Evolutionary conservation across 1,140 invertebrate genomes (phyloP).

Genomic region (Helicoverpa armigera): DNA sequence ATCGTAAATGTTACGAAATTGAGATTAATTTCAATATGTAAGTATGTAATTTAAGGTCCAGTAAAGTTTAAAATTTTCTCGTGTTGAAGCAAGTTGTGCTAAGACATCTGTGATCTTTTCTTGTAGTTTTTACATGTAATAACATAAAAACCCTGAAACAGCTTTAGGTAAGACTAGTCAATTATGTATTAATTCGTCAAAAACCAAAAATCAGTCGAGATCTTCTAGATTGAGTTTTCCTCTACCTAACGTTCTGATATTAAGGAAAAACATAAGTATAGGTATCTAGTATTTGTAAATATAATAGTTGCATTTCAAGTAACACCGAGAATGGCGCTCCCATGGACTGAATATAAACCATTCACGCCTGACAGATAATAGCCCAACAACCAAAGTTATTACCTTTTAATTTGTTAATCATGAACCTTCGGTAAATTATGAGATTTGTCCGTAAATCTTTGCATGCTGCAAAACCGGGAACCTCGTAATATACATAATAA

Average conservation of each 20-base stretch:
- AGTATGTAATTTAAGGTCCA: slow-evolving; percentile 11
- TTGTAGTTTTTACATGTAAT: too few relatives aligned
- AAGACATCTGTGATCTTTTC: background rate
- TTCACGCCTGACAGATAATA: slow-evolving; percentile 31
- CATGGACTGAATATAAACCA: slow-evolving; percentile 6
- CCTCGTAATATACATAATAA: background rate
- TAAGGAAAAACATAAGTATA: too few relatives aligned
- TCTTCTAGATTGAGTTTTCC: too few relatives aligned
- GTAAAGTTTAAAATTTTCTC: background rate
- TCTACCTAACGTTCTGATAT: too few relatives aligned
- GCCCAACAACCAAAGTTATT: slow-evolving; percentile 13
- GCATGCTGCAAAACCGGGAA: background rate
- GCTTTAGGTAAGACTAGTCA: too few relatives aligned
- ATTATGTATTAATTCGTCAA: too few relatives aligned
- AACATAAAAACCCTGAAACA: too few relatives aligned
- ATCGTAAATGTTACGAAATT: slow-evolving; percentile 20
- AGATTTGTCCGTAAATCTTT: slow-evolving; percentile 25
- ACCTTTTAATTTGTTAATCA: slow-evolving; percentile 39
- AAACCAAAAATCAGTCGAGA: too few relatives aligned
- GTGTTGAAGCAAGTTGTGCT: slow-evolving; percentile 2
- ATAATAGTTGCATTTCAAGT: background rate
- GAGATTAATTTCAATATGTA: slow-evolving; percentile 32
- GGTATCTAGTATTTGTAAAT: too few relatives aligned
- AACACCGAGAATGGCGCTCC: slow-evolving; percentile 4
- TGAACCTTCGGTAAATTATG: slow-evolving; percentile 28